Evolutionary conservation across 1,140 invertebrate genomes (phyloP), one percentile per base, ranked within the genome.

Genomic region (Matsumurasca onukii): DNA sequence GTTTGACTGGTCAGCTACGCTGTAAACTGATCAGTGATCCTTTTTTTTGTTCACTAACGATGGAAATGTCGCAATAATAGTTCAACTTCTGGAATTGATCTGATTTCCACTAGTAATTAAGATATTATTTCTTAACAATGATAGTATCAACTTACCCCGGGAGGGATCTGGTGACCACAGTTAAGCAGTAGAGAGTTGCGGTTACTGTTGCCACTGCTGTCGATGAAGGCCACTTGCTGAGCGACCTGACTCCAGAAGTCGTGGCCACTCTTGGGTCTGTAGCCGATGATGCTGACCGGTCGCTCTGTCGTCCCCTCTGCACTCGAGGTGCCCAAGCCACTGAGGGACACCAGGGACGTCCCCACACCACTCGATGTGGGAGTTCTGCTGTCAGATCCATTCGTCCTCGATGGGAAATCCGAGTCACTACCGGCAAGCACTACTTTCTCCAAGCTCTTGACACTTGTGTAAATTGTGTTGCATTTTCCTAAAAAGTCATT

Each of bases 161-260:
- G 67, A 61, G 59, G 65, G 29, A 66, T 70, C 66, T 51, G 67
- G 22, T 68, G 64, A 24, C 45, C 25, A 30, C 64, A 66, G 20
- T 31, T 68, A 17, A 68, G 34, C 15, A 68, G 57, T 2, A 68
- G 67, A 29, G 67, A 68, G 30, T 51, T 68, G 20, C 67, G 52
- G 25, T 34, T 63, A 30, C 72, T 72, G 27, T 72, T 57, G 24
- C 72, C 70, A 22, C 69, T 71, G 29, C 74, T 74, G 67, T 78
- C 77, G 59, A 78, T 78, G 70, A 75, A 78, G 29, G 74, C 69
- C 24, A 77, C 73, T 66, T 76, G 75, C 25, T 76, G 75, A 1
- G 73, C 74, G 15, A 77, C 74, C 55, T 75, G 73, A 9, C 71
- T 68, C 77, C 77, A 78, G 67, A 77, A 78, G 67, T 78, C 74